Evolutionary conservation across 2,888 invertebrate genomes (phyloP).

Genomic region (Penaeus monodon): DNA sequence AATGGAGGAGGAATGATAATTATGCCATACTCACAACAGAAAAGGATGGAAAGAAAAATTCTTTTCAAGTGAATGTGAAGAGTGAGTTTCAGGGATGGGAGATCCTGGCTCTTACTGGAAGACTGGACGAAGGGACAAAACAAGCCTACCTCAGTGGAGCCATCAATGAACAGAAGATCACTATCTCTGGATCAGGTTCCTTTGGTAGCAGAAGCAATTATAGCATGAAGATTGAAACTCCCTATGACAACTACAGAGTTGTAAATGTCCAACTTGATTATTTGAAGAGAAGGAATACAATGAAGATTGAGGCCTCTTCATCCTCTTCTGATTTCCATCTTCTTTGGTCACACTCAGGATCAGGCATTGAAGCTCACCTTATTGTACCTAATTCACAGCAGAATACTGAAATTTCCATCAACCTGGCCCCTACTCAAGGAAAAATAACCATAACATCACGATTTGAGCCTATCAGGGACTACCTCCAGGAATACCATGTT

Average conservation of each 20-base stretch:
- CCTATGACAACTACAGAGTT: constrained; percentile 46
- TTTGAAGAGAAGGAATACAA: constrained; percentile 16
- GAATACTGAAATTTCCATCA: constrained; percentile 43
- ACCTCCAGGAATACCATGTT: constrained; percentile 35
- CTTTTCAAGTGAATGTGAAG: constrained; percentile 44
- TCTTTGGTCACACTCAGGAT: constrained; percentile 12
- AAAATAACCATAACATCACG: constrained; percentile 43
- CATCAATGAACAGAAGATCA: constrained; percentile 35
- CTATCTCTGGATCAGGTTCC: constrained; percentile 42
- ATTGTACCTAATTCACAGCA: constrained; percentile 54
- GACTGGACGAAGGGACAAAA: constrained; percentile 43
- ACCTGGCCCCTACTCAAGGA: constrained; percentile 20
- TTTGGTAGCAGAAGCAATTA: constrained; percentile 7
- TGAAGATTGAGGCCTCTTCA: constrained; percentile 49
- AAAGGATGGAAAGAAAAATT: neutral
- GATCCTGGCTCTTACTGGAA: constrained; percentile 50
- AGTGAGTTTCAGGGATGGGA: constrained; percentile 57
- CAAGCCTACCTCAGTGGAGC: constrained; percentile 50
- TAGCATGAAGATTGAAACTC: constrained; percentile 40
- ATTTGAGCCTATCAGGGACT: constrained; percentile 36
- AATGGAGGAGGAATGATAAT: constrained; percentile 52
- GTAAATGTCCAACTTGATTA: constrained; percentile 31
- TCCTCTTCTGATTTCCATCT: constrained; percentile 46
- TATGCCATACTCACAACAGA: constrained; percentile 22
- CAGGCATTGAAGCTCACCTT: constrained; percentile 21